phyloP scores from a whole-genome alignment of 2,113 vertebrate genomes.

The Paramormyrops kingsleyae region DNA sequence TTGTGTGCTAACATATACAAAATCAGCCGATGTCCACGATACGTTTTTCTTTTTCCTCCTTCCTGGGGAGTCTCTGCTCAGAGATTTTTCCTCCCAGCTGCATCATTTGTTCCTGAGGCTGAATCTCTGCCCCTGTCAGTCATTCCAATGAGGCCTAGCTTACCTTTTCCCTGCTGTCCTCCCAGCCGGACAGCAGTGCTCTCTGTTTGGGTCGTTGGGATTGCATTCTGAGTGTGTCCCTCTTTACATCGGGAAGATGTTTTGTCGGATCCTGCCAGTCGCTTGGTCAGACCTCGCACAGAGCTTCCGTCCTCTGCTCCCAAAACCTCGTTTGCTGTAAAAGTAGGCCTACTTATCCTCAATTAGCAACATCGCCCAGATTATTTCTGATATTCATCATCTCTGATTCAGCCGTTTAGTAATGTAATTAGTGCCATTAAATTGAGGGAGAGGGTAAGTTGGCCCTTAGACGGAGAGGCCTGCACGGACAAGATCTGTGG shows the following conservation, averaged over 20 bases:
- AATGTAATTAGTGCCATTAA: slow-evolving; percentile 16
- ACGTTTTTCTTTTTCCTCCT: neutral
- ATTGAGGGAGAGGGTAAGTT: neutral
- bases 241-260: neutral
- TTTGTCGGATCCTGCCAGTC: neutral
- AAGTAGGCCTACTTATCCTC: slow-evolving; percentile 15
- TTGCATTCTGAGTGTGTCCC: neutral
- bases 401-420: slow-evolving; percentile 18
- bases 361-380: slow-evolving; percentile 17
- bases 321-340: neutral
- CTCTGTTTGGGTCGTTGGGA: neutral
- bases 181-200: neutral
- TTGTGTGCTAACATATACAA: neutral
- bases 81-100: neutral
- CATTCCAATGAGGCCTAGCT: neutral
- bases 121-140: neutral
- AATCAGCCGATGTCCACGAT: neutral
- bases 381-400: slow-evolving; percentile 12
- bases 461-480: neutral
- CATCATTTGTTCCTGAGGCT: neutral
- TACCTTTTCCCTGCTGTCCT: neutral
- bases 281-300: neutral
- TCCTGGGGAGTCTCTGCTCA: neutral
- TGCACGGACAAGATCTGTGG: neutral
- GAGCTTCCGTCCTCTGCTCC: neutral